Base-by-base conservation (phyloP, 53 echinoderm and acorn worm genomes). In the Astropecten irregularis region DNA sequence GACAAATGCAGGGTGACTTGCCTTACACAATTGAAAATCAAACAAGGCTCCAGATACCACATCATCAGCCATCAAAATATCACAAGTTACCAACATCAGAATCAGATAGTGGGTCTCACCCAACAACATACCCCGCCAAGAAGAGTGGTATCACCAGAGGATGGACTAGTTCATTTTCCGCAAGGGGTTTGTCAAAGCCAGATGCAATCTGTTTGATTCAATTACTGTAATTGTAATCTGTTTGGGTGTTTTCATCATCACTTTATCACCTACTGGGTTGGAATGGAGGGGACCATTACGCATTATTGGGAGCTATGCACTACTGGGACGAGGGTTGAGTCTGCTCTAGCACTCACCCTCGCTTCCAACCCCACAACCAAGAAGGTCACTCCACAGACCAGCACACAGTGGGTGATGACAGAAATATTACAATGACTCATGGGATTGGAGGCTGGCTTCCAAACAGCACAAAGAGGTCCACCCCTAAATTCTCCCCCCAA, bases 391-490 rank as follows among this genome's bases (percentile, higher is more conserved):
- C 79, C 79, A 61, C 79, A 79, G 61, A 56, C 61, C n/a, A 61
- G 79, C 79, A 79, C 79, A 61, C 79, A 76, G 65, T 66, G 23
- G 86, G 86, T 85, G 86, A 36, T 55, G 85, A 85, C 86, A 76
- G 86, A 85, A 85, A 65, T 85, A 85, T 51, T 74, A 38, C 86
- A 85, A 85, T 85, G 86, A 85, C 86, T 85, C 86, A 85, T 85
- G 76, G 86, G 86, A 85, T 85, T 56, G 68, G 42, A 71, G 29
- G 73, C 51, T 66, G 23, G 39, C 49, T 72, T 85, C 31, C 61
- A 62, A 52, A 20, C 16, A 42, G 42, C 5, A 44, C 57, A 38
- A 29, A 35, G 48, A 34, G 30, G 33, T 34, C 61, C 46, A 38
- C 60, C 7, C 22, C 2, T 29, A 65, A 49, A 53, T 4, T 31